phyloP scores from a whole-genome alignment of 2,888 invertebrate genomes.

The Bursaphelenchus okinawaensis region DNA sequence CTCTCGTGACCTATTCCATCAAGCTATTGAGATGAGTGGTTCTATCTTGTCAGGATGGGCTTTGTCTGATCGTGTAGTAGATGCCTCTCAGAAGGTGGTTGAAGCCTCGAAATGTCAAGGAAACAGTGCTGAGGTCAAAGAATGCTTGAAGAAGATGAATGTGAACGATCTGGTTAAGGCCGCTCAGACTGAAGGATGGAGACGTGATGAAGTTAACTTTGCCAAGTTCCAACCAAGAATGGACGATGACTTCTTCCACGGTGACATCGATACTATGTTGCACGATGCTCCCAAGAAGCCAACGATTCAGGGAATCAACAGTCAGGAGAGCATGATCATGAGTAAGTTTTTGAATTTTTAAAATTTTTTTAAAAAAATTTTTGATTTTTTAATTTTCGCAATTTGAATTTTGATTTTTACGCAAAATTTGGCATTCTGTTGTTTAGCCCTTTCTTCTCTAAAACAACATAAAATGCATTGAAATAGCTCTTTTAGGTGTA shows the following conservation, averaged over 20 bases:
- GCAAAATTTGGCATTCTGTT: neutral
- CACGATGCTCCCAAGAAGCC: conserved; percentile 26
- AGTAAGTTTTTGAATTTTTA: conserved; percentile 17
- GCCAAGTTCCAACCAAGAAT: conserved; percentile 21
- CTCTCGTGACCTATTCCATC: conserved; percentile 30
- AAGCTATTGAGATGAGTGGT: conserved; percentile 41
- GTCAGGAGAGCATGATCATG: conserved; percentile 25
- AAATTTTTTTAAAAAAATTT: neutral
- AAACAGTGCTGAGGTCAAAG: conserved; percentile 14
- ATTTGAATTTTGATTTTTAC: neutral
- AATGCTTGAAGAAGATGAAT: conserved; percentile 34
- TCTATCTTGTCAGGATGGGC: conserved; percentile 38
- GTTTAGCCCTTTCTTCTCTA: conserved; percentile 5
- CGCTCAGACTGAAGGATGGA: conserved; percentile 10
- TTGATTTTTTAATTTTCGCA: conserved; percentile 2
- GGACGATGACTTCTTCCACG: conserved; percentile 32
- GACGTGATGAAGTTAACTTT: conserved; percentile 23
- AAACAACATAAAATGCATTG: no score
- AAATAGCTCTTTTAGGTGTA: no score
- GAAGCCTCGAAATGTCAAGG: conserved; percentile 26
- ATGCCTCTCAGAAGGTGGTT: conserved; percentile 26
- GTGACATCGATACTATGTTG: conserved; percentile 17
- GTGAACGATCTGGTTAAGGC: conserved; percentile 18
- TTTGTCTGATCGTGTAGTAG: conserved; percentile 27
- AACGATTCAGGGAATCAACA: conserved; percentile 23